phyloP scores from a whole-genome alignment of 2,888 invertebrate genomes.

The Chorisops tibialis region DNA sequence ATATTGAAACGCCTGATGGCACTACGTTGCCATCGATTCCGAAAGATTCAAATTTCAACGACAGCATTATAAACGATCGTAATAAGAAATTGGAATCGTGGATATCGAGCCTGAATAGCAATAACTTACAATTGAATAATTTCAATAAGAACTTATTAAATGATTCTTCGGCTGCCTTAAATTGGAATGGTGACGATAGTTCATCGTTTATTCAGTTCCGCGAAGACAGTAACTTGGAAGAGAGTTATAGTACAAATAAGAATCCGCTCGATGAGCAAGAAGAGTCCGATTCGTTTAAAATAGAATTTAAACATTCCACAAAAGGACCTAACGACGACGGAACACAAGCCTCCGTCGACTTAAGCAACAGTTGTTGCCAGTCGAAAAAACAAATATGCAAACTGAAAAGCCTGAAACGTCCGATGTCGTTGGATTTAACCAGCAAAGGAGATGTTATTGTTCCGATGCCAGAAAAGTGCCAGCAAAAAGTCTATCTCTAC shows the following conservation, averaged over 20 bases:
- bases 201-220: conserved; percentile 43
- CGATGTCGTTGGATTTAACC: conserved; percentile 46
- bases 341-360: background rate
- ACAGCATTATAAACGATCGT: conserved; percentile 8
- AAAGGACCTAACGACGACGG: background rate
- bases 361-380: background rate
- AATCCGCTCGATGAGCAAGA: conserved; percentile 33
- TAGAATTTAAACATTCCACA: conserved; percentile 47
- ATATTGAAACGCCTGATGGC: conserved; percentile 49
- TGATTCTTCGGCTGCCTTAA: conserved; percentile 27
- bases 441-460: conserved; percentile 34
- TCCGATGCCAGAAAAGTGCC: conserved; percentile 31
- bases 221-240: conserved; percentile 6
- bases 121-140: conserved; percentile 11
- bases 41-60: conserved; percentile 6
- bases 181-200: conserved; percentile 40
- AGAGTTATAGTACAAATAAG: conserved; percentile 31
- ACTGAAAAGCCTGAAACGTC: conserved; percentile 40
- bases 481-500: conserved; percentile 71
- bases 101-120: conserved; percentile 33
- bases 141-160: conserved; percentile 34
- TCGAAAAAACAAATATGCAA: background rate
- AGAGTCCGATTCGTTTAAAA: conserved; percentile 50
- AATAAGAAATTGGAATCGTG: conserved; percentile 33
- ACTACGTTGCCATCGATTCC: conserved; percentile 41